Percentiles rank a stretch among this genome's conserved stretches.
Conservation (phyloP, 1,140 invertebrate genomes). For the Ceratosolen solmsi region DNA sequence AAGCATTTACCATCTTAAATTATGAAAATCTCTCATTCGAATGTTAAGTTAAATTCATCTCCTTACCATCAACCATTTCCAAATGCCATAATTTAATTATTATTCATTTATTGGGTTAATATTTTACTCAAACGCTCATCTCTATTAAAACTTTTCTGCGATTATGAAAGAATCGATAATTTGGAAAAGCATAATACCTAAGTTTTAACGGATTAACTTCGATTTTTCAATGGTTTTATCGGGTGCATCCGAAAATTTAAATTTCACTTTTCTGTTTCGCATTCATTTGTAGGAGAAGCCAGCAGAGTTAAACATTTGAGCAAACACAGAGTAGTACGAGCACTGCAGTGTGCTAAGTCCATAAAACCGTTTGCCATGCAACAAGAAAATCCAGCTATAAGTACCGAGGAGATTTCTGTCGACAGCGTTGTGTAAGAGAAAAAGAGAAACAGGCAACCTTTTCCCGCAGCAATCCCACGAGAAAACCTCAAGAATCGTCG, state of each 20-base stretch:
- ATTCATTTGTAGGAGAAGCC: constrained; percentile 12
- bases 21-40: neutral
- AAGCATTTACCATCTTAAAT: neutral
- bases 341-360: neutral
- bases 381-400: constrained; percentile 27
- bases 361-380: constrained; percentile 15
- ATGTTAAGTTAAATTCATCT: no score
- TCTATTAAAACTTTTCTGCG: no score
- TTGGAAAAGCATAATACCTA: neutral
- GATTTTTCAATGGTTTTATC: neutral
- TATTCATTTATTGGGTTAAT: no score
- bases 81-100: no score
- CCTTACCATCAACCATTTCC: no score
- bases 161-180: neutral
- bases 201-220: neutral
- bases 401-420: constrained; percentile 5
- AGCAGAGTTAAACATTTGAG: neutral
- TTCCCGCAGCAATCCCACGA: constrained; percentile 19
- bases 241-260: constrained; percentile 4
- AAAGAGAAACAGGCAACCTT: constrained; percentile 13
- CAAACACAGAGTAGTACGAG: neutral
- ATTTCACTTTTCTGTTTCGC: neutral
- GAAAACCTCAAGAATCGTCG: constrained; percentile 20
- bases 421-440: constrained; percentile 8
- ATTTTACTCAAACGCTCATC: no score